Conservation (phyloP, 2,113 vertebrate genomes). For the Cricetomys ansorgei region DNA sequence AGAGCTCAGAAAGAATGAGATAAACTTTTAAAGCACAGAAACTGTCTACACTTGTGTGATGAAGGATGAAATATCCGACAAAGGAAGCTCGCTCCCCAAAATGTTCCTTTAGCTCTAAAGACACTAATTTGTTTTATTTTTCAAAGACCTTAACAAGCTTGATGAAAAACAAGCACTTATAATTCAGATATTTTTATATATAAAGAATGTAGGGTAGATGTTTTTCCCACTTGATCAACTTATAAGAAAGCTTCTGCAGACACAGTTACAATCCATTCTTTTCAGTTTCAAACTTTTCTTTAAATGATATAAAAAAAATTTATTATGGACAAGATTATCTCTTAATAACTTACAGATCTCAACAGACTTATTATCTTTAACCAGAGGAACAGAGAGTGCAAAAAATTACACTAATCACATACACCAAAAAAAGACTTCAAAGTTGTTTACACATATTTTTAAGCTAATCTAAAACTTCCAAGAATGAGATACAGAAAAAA, state of each 20-base stretch:
- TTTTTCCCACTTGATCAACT: slow-evolving; percentile 21
- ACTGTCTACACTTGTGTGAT: not conserved
- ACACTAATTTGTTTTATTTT: not conserved
- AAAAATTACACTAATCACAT: slow-evolving; percentile 78
- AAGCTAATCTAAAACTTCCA: slow-evolving; percentile 82
- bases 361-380: slow-evolving; percentile 63
- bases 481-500: slow-evolving; percentile 80
- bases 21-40: not conserved
- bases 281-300: slow-evolving; percentile 40
- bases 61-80: not conserved
- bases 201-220: not conserved
- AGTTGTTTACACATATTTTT: slow-evolving; percentile 82
- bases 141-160: not conserved
- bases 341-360: slow-evolving; percentile 68
- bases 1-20: not conserved
- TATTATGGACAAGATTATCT: slow-evolving; percentile 6
- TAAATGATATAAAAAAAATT: slow-evolving; percentile 23
- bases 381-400: slow-evolving; percentile 63
- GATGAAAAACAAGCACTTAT: not conserved
- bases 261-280: not conserved
- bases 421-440: slow-evolving; percentile 67
- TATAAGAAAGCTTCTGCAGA: not conserved
- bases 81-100: not conserved
- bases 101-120: not conserved
- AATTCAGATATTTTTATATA: slow-evolving; percentile 33